Percentiles rank a stretch among this genome's conserved stretches.
phyloP scores from a whole-genome alignment of 2,888 invertebrate genomes.

The Cheiracanthium punctorium region DNA sequence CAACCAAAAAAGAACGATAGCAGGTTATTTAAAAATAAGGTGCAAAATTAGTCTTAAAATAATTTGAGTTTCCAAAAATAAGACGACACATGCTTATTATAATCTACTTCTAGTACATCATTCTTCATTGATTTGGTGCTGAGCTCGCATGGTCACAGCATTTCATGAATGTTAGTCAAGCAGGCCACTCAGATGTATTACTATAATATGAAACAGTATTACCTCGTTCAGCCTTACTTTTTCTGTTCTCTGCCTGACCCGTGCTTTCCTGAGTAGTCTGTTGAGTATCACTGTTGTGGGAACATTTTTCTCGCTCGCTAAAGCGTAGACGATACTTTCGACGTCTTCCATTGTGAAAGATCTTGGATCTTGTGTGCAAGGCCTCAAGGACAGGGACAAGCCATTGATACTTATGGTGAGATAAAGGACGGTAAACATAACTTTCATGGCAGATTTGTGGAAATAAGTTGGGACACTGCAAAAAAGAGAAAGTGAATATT shows the following conservation, averaged over 20 bases:
- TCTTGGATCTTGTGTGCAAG: slow-evolving; percentile 29
- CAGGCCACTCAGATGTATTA: no score
- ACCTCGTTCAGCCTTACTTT: background rate
- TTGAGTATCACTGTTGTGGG: slow-evolving; percentile 50
- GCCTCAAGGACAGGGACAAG: background rate
- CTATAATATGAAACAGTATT: no score
- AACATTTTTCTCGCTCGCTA: slow-evolving; percentile 39
- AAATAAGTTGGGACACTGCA: background rate
- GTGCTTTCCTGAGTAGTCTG: slow-evolving; percentile 48
- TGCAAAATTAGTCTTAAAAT: no score
- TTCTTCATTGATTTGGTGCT: no score
- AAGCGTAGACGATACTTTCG: slow-evolving; percentile 27
- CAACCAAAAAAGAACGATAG: no score
- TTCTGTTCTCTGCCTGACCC: slow-evolving; percentile 33
- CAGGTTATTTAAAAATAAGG: no score
- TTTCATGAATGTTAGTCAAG: no score
- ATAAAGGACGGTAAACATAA: slow-evolving; percentile 56
- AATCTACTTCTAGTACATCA: no score
- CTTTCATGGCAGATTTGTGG: slow-evolving; percentile 43
- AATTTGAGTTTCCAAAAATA: no score
- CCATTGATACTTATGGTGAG: slow-evolving; percentile 43
- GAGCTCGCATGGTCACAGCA: no score
- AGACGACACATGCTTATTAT: no score
- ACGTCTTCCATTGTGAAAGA: slow-evolving; percentile 41
- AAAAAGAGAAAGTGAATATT: background rate